Evolutionary conservation across 1,140 invertebrate species (phyloP), one percentile per base, ranked within the genome.

Genomic region (Drosophila aff.): DNA sequence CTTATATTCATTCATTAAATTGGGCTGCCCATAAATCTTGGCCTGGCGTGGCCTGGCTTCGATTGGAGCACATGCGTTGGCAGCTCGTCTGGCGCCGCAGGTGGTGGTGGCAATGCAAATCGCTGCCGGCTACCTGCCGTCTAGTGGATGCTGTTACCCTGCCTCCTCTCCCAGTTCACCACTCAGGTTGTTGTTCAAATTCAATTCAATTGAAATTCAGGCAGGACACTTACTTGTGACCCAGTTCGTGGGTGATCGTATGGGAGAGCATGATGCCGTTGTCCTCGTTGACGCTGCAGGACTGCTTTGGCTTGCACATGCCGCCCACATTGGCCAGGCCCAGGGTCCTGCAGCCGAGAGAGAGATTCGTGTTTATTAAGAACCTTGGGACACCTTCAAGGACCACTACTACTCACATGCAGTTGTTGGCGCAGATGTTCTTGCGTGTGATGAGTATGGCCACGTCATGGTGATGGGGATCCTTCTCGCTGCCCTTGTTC

Each of bases 391-490:
- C n/a, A 15, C 5, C 11, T 0, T 1, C 4, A 21, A 40, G 26
- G 18, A 43, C 23, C 18, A 89, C 87, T n/a, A 41, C 23, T 26
- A 89, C 87, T 89, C 67, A 93, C 91, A 92, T 92, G 81, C 92
- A 93, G 62, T 93, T 92, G 69, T 92, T 91, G 67, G 87, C 87
- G 93, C 97, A 98, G 76, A 98, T 98, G 92, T 98, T 96, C 90
- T 96, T 95, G 77, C 97, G 96, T 46, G 98, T 99, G 28, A 99
- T 95, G 7, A 99, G 94, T 79, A 99, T 96, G 43, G 98, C 98
- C 0, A 98, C 97, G 87, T 99, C 98, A 92, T 99, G 98, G 89
- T 99, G 98, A 86, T 97, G 96, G 7, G 97, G 97, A 93, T 98
- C 96, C 5, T 95, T 94, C 74, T 98, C 97, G 78, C 96, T 95